Conservation (phyloP, 2,888 invertebrate genomes). For the Troglohyphantes excavatus region DNA sequence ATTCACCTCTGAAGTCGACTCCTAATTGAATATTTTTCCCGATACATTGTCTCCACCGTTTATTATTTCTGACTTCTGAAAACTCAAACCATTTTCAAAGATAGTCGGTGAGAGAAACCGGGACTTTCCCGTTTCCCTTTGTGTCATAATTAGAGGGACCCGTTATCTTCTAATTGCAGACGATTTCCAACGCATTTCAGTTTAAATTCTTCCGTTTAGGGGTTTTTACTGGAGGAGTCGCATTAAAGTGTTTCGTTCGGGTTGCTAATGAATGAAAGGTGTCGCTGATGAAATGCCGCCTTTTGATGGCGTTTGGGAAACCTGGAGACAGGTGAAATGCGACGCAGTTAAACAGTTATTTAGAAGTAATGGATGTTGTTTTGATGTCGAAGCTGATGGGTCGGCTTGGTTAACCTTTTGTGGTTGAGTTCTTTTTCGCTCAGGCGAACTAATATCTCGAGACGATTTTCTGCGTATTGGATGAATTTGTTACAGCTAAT, state of each 20-base stretch:
- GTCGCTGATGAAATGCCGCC: neutral
- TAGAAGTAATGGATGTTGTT: neutral
- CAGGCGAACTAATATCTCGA: no score
- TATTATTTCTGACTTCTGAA: neutral
- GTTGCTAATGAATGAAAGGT: neutral
- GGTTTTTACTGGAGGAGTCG: constrained; percentile 32
- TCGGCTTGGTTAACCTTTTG: no score
- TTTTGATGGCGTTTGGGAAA: constrained; percentile 8
- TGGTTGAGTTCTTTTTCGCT: no score
- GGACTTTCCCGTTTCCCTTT: constrained; percentile 30
- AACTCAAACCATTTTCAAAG: neutral
- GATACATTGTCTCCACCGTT: constrained; percentile 34
- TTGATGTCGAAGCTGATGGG: no score
- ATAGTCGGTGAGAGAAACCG: neutral
- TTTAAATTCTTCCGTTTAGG: constrained; percentile 23
- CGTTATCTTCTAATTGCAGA: constrained; percentile 72
- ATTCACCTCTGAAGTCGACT: constrained; percentile 7
- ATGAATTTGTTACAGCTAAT: no score
- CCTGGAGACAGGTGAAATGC: neutral
- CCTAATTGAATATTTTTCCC: constrained; percentile 61
- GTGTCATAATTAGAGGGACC: constrained; percentile 58
- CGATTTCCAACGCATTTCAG: constrained; percentile 47
- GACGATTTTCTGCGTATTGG: no score
- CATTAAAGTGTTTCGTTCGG: constrained; percentile 2
- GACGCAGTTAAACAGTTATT: no score